These are phyloP conservation scores for Peucedramus taeniatus DNA, from an alignment of 2,113 vertebrate species.

Conservation along the genomic window DNA sequence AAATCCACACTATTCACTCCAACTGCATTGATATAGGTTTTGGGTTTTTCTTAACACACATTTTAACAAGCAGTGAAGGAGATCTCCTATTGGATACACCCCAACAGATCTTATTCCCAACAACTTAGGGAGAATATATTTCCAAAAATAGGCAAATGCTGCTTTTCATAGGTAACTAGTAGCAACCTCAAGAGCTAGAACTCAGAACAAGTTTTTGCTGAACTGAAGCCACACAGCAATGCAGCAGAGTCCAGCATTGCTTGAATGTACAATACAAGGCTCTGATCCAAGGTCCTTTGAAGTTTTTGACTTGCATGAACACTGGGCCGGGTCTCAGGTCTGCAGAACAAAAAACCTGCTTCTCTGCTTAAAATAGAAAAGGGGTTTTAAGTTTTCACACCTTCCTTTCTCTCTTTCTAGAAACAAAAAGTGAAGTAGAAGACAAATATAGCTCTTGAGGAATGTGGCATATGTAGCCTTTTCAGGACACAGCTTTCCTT, in stretches of 20 bases:
- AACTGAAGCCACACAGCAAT: neutral
- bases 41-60: neutral
- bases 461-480: neutral
- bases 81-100: neutral
- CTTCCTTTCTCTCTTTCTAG: neutral
- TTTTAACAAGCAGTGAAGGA: neutral
- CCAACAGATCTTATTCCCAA: neutral
- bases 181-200: neutral
- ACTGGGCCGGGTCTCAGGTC: neutral
- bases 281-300: conserved; percentile 1
- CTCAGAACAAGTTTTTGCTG: conserved; percentile 1
- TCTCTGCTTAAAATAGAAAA: neutral
- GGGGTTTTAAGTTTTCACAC: neutral
- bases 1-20: neutral
- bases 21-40: neutral
- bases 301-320: neutral
- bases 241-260: conserved; percentile 8
- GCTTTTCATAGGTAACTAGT: neutral
- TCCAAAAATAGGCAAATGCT: neutral
- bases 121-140: neutral
- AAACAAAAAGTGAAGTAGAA: neutral
- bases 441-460: neutral
- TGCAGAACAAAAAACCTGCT: neutral
- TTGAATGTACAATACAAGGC: neutral
- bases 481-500: neutral